Conservation (phyloP, 2,888 invertebrate species). For the Microctonus brassicae region DNA sequence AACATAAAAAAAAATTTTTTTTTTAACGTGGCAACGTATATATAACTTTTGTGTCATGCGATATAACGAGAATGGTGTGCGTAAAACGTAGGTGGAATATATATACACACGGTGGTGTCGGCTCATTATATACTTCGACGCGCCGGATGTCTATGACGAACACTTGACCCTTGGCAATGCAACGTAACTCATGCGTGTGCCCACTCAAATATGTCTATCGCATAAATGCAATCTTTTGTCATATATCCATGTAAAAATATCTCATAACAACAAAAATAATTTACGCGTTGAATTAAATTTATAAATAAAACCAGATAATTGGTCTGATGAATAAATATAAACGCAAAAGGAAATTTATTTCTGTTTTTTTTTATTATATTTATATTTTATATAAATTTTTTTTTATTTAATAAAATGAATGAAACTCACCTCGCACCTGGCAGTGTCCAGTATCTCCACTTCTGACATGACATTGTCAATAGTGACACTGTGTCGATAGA, state of each 20-base stretch:
- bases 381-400: too few species aligned
- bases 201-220: conserved; percentile 18
- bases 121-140: conserved; percentile 55
- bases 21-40: not conserved
- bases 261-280: not conserved
- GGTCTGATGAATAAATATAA: conserved; percentile 4
- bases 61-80: conserved; percentile 18
- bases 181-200: conserved; percentile 28
- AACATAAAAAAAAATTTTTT: not conserved
- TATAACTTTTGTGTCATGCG: conserved; percentile 5
- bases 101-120: conserved; percentile 31
- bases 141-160: conserved; percentile 53
- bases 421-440: conserved; percentile 82
- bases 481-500: conserved; percentile 83
- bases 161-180: conserved; percentile 39
- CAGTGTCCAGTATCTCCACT: conserved; percentile 85
- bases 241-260: not conserved
- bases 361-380: not conserved
- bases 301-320: not conserved
- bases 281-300: not conserved
- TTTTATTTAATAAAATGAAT: not conserved
- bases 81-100: conserved; percentile 15
- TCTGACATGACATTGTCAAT: conserved; percentile 84
- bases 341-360: not conserved
- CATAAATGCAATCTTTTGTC: conserved; percentile 9